Evolutionary conservation across 2,888 invertebrate species (phyloP), one percentile per base, ranked within the genome.

Genomic region (Teleiodes luculella): DNA sequence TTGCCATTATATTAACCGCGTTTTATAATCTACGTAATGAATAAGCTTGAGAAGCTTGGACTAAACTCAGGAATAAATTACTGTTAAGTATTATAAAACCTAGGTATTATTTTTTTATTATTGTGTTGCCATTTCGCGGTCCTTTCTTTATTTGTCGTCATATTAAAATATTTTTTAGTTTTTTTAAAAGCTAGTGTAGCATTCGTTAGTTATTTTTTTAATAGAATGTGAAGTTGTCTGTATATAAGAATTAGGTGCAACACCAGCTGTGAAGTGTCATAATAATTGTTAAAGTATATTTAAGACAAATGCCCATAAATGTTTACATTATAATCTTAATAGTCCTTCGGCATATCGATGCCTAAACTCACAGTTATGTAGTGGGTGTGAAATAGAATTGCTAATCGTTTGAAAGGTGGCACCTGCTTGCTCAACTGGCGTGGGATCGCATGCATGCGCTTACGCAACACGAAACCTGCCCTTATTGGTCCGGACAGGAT

Each of bases 401-500:
- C 76, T 72, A 80, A 80, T 80, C 10, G 64, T 64, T 75, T 67
- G 76, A 77, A 75, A 73, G 76, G 77, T 67, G 67, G 43, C 68
- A 67, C 65, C 66, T 63, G 69, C 59, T 50, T n/a, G 60, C 80
- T 81, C 74, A 70, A 79, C 60, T 37, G 54, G 72, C 66, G 76
- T 79, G 67, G 76, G 77, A 70, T 68, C 61, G 55, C 57, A 61
- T 45, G 39, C 53, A 53, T 53, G 43, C 45, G 3, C 52, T 52
- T 72, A 18, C 20, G 48, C 33, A 48, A 48, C 70, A 60, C 70
- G 67, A 57, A 52, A 57, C 57, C 54, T 56, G 47, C 49, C 57
- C 57, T 48, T 48, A 35, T 48, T 41, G 45, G 51, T 51, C 53
- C 35, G 7, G 16, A 31, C 48, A 48, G 48, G 35, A 48, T 48